These are phyloP conservation scores for Blastobasis lacticolella DNA, from an alignment of 2,888 invertebrate genomes.

Conservation along the genomic window DNA sequence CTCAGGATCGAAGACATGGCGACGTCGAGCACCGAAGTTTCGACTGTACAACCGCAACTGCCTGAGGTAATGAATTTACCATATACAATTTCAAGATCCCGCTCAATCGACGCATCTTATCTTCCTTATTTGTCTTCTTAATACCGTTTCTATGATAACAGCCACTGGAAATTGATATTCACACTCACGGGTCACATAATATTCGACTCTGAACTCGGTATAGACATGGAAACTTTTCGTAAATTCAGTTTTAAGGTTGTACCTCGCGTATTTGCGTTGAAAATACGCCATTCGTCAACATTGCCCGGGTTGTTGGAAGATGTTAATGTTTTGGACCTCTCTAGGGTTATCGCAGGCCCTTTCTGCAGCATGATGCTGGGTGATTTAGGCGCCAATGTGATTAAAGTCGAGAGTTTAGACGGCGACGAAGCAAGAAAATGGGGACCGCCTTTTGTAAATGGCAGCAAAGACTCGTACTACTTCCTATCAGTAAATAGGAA, in stretches of 20 bases:
- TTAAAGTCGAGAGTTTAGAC: slow-evolving; percentile 91
- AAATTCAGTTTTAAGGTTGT: background rate
- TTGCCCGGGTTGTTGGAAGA: slow-evolving; percentile 77
- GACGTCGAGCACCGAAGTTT: slow-evolving; percentile 58
- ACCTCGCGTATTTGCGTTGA: slow-evolving; percentile 14
- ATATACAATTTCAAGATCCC: background rate
- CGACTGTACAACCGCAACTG: slow-evolving; percentile 50
- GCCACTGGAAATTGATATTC: background rate
- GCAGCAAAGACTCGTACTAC: slow-evolving; percentile 82
- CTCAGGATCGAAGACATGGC: slow-evolving; percentile 54
- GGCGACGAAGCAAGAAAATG: slow-evolving; percentile 91
- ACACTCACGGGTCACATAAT: no score
- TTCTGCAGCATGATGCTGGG: slow-evolving; percentile 95
- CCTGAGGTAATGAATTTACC: slow-evolving; percentile 45
- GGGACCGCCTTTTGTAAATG: slow-evolving; percentile 90
- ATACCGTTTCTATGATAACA: slow-evolving; percentile 17
- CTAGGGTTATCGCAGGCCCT: slow-evolving; percentile 94
- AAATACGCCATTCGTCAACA: slow-evolving; percentile 32
- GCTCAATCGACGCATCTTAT: slow-evolving; percentile 28
- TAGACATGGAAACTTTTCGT: no score
- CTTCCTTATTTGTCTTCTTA: slow-evolving; percentile 41
- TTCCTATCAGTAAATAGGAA: slow-evolving; percentile 93
- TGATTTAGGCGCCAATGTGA: slow-evolving; percentile 93
- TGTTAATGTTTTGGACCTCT: slow-evolving; percentile 84
- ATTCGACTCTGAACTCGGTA: no score